A percentile compares a stretch with the other conserved stretches of the same genome.
These are phyloP conservation scores for Agriopis leucophaearia DNA, from an alignment of 2,888 invertebrate species.

Conservation along the genomic window DNA sequence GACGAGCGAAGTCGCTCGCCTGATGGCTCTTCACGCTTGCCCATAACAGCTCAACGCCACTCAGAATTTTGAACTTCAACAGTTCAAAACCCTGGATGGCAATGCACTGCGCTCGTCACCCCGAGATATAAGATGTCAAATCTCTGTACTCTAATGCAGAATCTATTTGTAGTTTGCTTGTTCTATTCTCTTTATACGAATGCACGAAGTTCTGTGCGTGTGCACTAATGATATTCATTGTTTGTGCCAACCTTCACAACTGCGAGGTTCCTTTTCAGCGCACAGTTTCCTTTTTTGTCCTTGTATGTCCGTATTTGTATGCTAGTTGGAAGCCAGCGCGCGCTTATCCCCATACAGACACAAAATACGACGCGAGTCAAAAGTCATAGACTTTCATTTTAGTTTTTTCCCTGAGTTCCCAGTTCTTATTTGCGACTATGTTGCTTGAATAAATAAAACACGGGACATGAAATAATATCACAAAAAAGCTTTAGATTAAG, in stretches of 20 bases:
- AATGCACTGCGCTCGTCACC: too few species aligned
- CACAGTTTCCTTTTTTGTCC: constrained; percentile 49
- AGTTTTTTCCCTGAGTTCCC: constrained; percentile 21
- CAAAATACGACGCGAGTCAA: constrained; percentile 37
- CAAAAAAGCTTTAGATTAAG: too few species aligned
- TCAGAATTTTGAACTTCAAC: too few species aligned
- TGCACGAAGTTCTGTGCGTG: not conserved
- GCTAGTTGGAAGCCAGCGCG: constrained; percentile 42
- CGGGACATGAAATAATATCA: not conserved
- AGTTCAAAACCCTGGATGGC: too few species aligned
- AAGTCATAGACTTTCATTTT: constrained; percentile 39
- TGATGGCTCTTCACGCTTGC: too few species aligned
- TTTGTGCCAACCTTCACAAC: constrained; percentile 16
- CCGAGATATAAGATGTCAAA: too few species aligned
- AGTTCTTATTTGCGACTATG: constrained; percentile 19
- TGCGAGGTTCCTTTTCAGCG: constrained; percentile 26
- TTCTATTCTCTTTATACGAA: too few species aligned
- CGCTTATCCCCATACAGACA: constrained; percentile 41
- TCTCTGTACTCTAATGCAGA: too few species aligned
- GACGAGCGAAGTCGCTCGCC: too few species aligned
- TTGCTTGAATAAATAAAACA: not conserved
- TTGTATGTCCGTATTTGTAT: constrained; percentile 56
- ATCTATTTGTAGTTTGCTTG: not conserved
- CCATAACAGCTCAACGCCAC: too few species aligned
- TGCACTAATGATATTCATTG: not conserved